Evolutionary conservation across 2,888 invertebrate species (phyloP).

Genomic region (Trissolcus brochymenae): DNA sequence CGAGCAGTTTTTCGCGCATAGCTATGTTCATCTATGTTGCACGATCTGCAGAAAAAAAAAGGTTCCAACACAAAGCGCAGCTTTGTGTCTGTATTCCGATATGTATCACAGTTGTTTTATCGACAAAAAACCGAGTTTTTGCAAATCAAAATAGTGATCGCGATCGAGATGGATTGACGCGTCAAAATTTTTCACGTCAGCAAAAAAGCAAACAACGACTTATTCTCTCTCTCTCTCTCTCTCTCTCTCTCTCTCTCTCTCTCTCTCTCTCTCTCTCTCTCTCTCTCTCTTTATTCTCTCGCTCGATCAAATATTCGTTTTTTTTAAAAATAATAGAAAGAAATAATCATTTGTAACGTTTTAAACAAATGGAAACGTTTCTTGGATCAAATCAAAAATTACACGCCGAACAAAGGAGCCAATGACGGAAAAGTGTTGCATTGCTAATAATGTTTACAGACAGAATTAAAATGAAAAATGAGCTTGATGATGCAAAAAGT

Average conservation of each 20-base stretch:
- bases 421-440: not conserved
- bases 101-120: constrained; percentile 3
- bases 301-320: no score
- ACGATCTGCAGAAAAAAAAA: not conserved
- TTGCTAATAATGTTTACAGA: not conserved
- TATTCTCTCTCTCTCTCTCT: no score
- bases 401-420: not conserved
- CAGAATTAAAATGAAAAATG: not conserved
- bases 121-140: not conserved
- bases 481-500: constrained; percentile 1
- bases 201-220: not conserved
- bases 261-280: no score
- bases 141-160: not conserved
- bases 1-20: constrained; percentile 5
- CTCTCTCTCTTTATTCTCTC: no score
- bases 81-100: not conserved
- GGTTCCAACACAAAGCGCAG: not conserved
- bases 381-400: not conserved
- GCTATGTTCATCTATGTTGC: constrained; percentile 1
- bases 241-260: no score
- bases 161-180: not conserved
- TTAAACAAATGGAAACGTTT: not conserved
- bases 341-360: no score
- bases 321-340: no score
- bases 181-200: not conserved